Evolutionary conservation across 2,113 vertebrate genomes (phyloP).

Genomic region (Tetrax tetrax): DNA sequence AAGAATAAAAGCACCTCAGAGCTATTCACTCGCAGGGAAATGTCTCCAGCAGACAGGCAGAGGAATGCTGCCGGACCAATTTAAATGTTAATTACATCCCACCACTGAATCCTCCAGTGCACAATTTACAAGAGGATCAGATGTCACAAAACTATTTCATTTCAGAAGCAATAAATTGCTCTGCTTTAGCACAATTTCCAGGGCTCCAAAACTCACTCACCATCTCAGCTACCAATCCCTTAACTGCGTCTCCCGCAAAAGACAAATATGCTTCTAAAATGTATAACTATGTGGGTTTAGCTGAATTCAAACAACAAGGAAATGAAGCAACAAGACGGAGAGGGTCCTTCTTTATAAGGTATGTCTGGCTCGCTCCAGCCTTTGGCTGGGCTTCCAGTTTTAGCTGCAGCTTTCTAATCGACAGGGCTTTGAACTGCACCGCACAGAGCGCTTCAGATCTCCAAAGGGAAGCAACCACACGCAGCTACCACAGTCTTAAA

Average conservation of each 20-base stretch:
- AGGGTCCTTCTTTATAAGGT: background rate
- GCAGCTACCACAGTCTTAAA: background rate
- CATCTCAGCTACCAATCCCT: background rate
- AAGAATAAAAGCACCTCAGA: background rate
- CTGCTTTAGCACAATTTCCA: background rate
- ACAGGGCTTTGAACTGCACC: background rate
- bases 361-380: background rate
- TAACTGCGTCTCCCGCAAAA: background rate
- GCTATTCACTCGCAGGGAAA: background rate
- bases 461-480: background rate
- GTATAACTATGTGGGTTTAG: background rate
- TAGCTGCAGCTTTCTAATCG: background rate
- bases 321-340: background rate
- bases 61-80: background rate
- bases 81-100: background rate
- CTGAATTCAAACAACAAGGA: background rate
- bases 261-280: background rate
- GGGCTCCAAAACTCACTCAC: background rate
- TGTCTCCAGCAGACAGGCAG: background rate
- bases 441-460: background rate
- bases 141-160: background rate
- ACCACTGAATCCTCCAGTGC: background rate
- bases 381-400: background rate
- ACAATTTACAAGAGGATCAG: background rate
- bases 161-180: background rate